Conservation (phyloP, 2,113 vertebrate species). For the Protobothrops mucrosquamatus region DNA sequence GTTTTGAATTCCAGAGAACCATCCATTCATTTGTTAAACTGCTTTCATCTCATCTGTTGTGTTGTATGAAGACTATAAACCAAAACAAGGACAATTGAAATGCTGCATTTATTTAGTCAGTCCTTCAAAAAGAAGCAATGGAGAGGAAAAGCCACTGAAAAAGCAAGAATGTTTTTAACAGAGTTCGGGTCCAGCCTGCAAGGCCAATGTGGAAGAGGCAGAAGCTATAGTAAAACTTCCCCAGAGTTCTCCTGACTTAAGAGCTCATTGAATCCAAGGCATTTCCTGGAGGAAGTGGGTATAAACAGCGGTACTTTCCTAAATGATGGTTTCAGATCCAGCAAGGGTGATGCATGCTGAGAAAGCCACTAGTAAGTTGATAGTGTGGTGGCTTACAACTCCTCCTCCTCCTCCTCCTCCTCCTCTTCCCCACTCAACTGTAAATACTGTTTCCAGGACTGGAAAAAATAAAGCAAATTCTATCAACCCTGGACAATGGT, state of each 20-base stretch:
- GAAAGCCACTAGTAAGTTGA: background rate
- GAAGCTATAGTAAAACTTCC: background rate
- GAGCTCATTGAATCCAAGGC: background rate
- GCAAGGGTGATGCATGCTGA: background rate
- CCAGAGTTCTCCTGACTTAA: background rate
- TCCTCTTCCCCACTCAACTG: no score
- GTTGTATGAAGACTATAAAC: background rate
- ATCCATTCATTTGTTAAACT: background rate
- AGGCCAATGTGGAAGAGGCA: no score
- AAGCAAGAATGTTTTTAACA: background rate
- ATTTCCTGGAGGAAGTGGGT: background rate
- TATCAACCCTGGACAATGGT: background rate
- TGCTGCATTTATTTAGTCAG: background rate
- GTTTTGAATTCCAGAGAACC: background rate
- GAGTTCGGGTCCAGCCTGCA: background rate
- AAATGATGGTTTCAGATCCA: background rate
- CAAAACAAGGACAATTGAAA: background rate
- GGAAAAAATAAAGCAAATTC: constrained; percentile 5
- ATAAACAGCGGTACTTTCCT: background rate
- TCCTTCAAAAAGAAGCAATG: background rate
- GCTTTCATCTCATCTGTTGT: background rate
- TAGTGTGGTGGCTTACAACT: background rate
- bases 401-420: no score
- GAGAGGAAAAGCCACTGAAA: background rate
- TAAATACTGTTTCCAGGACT: background rate